Evolutionary conservation across 2,888 invertebrate species (phyloP).

Genomic region (Mechanitis messenoides): DNA sequence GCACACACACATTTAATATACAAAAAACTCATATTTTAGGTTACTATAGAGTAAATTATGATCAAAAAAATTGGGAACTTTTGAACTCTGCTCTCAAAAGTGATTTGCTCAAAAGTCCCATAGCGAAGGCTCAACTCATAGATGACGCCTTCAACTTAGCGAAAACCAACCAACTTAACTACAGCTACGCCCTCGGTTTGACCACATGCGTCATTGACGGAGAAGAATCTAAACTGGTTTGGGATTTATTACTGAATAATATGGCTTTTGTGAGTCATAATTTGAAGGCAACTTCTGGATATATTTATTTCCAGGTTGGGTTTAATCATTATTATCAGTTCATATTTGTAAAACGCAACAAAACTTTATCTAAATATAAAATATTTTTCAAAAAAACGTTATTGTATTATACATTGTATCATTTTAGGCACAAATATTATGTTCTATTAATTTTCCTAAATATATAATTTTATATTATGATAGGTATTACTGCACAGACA

Average conservation of each 20-base stretch:
- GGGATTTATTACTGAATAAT: slow-evolving; percentile 78
- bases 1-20: too few relatives aligned
- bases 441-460: too few relatives aligned
- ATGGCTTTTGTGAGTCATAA: slow-evolving; percentile 71
- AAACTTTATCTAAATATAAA: too few relatives aligned
- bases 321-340: background rate
- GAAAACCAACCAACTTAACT: slow-evolving; percentile 74
- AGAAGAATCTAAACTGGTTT: slow-evolving; percentile 80
- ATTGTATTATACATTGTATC: too few relatives aligned
- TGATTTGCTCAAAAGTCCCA: slow-evolving; percentile 70
- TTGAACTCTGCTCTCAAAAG: slow-evolving; percentile 69
- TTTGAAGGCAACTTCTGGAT: slow-evolving; percentile 67
- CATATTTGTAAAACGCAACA: too few relatives aligned
- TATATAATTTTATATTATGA: slow-evolving; percentile 7
- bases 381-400: too few relatives aligned
- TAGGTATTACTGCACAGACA: background rate
- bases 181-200: slow-evolving; percentile 78
- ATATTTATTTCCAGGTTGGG: slow-evolving; percentile 66
- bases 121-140: slow-evolving; percentile 82
- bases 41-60: slow-evolving; percentile 80
- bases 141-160: slow-evolving; percentile 84
- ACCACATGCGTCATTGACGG: slow-evolving; percentile 78
- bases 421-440: too few relatives aligned
- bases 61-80: slow-evolving; percentile 74
- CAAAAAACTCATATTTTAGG: slow-evolving; percentile 46